Evolutionary conservation across 2,888 invertebrate genomes (phyloP), one percentile per base, ranked within the genome.

Genomic region (Bombylius major): DNA sequence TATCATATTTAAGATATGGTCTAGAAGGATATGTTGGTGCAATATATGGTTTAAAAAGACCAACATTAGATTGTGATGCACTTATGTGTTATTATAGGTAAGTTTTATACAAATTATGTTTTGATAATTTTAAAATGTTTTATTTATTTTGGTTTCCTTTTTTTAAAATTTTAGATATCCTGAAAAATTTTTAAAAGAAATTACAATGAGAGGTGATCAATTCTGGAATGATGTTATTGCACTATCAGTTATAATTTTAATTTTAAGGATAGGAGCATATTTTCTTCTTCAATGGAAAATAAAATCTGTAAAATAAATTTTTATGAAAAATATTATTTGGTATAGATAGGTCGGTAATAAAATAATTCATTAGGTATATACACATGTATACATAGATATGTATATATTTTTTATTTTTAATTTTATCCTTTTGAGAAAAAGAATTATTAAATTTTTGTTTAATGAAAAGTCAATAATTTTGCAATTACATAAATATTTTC

Each of bases 1-100:
- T 93, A 59, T 95, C 95, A 8, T 96, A 93, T 70, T 77, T 95
- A 54, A 80, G 94, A 53, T 97, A 94, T 69, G 91, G 91, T 1
- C 80, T 96, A 51, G 95, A 96, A 71, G 95, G 94, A 51, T 83
- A 82, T 64, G 83, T 90, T 6, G 82, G 82, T 8, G 86, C 89
- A 5, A 85, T 96, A 61, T 97, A 95, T 67, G 94, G 95, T 0
- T 75, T 84, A 58, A 76, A 87, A 60, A 77, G 96, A 47, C 80
- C 82, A 0, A 79, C 79, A 1, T 72, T 97, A 54, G 82, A 82
- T n/a, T 97, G 96, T 70, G 78, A 81, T 9, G 81, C 79, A 1
- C 69, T 75, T 33, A 93, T 90, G 67, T 94, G 93, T 62, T 89
- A 90, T 71, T 91, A 88, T 70, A 81, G 76, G 82, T 82, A 65